Base-by-base conservation (phyloP, 1,140 invertebrate species). In the Gryon sp. region DNA sequence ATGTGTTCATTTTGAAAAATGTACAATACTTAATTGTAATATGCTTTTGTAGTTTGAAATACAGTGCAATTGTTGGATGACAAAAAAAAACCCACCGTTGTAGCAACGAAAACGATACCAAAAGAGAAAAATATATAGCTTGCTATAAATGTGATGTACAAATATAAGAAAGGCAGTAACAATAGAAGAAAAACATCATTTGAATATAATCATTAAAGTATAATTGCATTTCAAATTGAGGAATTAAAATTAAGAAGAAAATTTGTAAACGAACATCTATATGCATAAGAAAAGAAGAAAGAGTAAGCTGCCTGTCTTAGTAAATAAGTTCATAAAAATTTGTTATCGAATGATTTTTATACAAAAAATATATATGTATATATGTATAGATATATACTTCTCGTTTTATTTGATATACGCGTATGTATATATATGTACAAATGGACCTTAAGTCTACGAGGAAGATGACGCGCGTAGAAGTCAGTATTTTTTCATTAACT, bases 341-440 rank as follows among this genome's bases (percentile, higher is more conserved):
- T 53, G 41, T 11, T 43, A 60, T 69, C 59, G 52, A 79, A 72
- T n/a, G n/a, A n/a, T n/a, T 70, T 75, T 66, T 79, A 41, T 75
- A 75, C 70, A 79, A 79, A 78, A 72, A 72, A 74, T 46, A 63
- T 57, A 62, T 63, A 69, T 59, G 30, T 48, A 36, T 70, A 7
- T 46, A 65, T 68, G 36, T 57, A 63, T 74, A n/a, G n/a, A n/a
- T n/a, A n/a, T n/a, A n/a, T n/a, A n/a, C n/a, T n/a, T n/a, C n/a
- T n/a, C n/a, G n/a, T n/a, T n/a, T n/a, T n/a, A n/a, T n/a, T n/a
- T n/a, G n/a, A 63, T 78, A 63, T 68, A 45, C 11, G 55, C 59
- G 22, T 68, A 41, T 73, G 34, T 60, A 75, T 68, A 73, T 74
- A 32, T 78, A 78, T 74, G 76, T 74, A 78, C 70, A 78, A 70